Evolutionary conservation across 2,113 vertebrate genomes (phyloP), one percentile per base, ranked within the genome.

Genomic region (Charina bottae): DNA sequence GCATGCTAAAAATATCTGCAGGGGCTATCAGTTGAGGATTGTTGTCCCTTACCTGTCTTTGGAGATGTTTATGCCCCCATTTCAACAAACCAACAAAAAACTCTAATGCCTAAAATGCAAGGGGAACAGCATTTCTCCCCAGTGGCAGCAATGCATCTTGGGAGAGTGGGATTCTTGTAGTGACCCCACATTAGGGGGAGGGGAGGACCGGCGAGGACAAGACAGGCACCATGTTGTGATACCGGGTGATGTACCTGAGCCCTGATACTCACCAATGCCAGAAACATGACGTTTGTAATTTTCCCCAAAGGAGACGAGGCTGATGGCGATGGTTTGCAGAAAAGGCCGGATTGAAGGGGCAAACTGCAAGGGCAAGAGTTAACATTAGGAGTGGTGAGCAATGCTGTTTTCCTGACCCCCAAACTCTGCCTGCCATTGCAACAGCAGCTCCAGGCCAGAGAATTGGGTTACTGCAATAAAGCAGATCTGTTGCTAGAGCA

Each of bases 251-350:
- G 21, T 0, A 0, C 10, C 17, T 4, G 0, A 55, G 72, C 60
- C 59, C 37, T 37, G 0, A 60, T 92, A 97, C 98, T 98, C 94
- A 99, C 98, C 96, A 94, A 99, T 97, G 94, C 98, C 97, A 5
- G 98, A 98, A 93, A 98, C 98, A 17, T 98, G 98, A 10, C 97
- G 98, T 92, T 95, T 98, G 97, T 99, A 99, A 96, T 99, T 99
- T 89, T 99, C 98, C 92, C 98, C 98, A 46, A 99, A 99, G 85
- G 98, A 98, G 93, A 99, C 98, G 49, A 99, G 98, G 89, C 98
- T 97, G 1, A 99, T 98, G 94, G 98, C 97, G 62, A 99, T 98
- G 90, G 98, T 99, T 96, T 99, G 98, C 93, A 99, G 98, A 95
- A 97, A 98, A 0, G 98, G 98, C 28, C 98, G 98, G 93, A 99